These are phyloP conservation scores for Xestia ashworthii DNA, from an alignment of 2,888 invertebrate species.

Conservation along the genomic window DNA sequence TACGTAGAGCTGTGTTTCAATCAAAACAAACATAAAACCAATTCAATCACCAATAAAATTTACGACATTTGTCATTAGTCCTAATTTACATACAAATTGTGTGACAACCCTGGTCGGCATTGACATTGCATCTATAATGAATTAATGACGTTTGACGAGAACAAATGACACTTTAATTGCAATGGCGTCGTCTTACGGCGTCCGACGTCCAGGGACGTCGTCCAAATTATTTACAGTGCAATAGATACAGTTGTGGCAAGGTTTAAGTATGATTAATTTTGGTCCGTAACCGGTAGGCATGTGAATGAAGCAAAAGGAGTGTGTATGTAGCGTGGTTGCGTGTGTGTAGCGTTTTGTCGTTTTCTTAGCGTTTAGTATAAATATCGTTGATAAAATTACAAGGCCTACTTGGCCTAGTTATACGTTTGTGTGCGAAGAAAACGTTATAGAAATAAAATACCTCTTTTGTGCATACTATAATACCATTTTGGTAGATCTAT, in stretches of 20 bases:
- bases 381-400: not conserved
- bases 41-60: slow-evolving; percentile 25
- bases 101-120: slow-evolving; percentile 66
- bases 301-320: not conserved
- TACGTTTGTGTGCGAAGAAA: not conserved
- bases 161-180: slow-evolving; percentile 75
- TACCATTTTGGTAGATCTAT: not conserved
- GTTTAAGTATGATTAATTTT: not conserved
- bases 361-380: not conserved
- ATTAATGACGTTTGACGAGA: slow-evolving; percentile 65
- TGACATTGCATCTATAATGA: slow-evolving; percentile 74
- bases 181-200: slow-evolving; percentile 56
- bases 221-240: slow-evolving; percentile 34
- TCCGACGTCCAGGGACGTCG: slow-evolving; percentile 16
- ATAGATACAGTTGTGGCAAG: not conserved
- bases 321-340: not conserved
- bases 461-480: not conserved
- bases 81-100: slow-evolving; percentile 16
- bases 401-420: not conserved
- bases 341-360: not conserved
- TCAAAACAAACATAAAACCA: slow-evolving; percentile 15
- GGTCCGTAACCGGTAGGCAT: not conserved
- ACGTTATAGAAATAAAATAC: not conserved
- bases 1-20: not conserved
- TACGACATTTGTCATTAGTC: not conserved